Conservation (phyloP, 2,797 vertebrate species). For the Zalophus californianus region DNA sequence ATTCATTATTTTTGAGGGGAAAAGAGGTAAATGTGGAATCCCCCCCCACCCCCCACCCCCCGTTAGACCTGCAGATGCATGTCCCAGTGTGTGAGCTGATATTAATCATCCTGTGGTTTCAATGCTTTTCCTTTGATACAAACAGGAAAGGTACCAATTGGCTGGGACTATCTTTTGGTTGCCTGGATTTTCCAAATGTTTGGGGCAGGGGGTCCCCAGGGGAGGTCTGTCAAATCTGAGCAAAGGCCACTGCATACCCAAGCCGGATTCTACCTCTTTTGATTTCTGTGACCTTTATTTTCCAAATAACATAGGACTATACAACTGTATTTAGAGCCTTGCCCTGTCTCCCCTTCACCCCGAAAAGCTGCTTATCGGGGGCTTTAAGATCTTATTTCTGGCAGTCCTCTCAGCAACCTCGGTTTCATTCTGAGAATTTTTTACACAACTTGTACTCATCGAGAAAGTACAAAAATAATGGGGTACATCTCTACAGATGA, state of each 20-base stretch:
- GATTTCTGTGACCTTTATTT: background rate
- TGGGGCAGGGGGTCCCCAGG: background rate
- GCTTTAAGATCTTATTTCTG: background rate
- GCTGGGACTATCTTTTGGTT: background rate
- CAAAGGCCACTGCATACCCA: background rate
- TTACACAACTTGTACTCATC: background rate
- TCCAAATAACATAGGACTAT: background rate
- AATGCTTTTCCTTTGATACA: constrained; percentile 26
- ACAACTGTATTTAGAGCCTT: background rate
- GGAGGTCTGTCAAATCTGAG: background rate
- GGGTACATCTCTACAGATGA: background rate
- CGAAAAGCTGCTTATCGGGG: background rate
- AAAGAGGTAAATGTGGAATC: background rate
- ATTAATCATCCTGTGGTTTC: constrained; percentile 9
- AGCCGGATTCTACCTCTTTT: background rate
- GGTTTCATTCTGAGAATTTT: background rate
- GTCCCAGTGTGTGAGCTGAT: background rate
- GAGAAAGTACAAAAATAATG: background rate
- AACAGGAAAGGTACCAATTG: constrained; percentile 9
- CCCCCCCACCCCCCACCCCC: accelerated
- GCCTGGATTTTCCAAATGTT: constrained; percentile 60
- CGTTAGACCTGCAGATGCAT: background rate
- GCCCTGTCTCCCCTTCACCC: background rate
- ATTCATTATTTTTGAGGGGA: constrained; percentile 29
- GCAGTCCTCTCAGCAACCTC: background rate